Conservation (phyloP, 2,888 invertebrate species). For the Sicus ferrugineus region DNA sequence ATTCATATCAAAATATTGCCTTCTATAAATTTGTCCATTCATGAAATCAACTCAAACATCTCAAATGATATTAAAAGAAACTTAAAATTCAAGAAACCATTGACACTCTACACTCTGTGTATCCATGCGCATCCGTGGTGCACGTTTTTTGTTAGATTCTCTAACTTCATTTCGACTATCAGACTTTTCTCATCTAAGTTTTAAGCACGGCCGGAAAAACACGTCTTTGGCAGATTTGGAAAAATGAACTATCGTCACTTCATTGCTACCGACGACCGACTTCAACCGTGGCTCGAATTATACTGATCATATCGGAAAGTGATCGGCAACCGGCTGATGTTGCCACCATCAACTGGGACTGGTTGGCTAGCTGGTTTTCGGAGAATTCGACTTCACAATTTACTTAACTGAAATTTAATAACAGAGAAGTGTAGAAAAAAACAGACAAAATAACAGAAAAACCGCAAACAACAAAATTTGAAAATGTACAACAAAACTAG, state of each 20-base stretch:
- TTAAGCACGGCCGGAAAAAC: background rate
- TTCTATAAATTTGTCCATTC: too few species aligned
- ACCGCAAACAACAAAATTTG: background rate
- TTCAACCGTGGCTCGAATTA: constrained; percentile 52
- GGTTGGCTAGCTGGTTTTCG: background rate
- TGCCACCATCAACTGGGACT: background rate
- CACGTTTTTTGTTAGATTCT: constrained; percentile 54
- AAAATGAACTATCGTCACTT: constrained; percentile 15
- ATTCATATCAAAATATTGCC: too few species aligned
- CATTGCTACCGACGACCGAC: constrained; percentile 49
- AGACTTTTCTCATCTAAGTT: too few species aligned
- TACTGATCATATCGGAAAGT: constrained; percentile 46
- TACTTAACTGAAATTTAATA: constrained; percentile 27
- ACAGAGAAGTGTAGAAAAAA: constrained; percentile 27
- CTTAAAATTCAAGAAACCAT: too few species aligned
- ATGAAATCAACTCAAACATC: too few species aligned
- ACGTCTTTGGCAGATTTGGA: background rate
- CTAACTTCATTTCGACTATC: constrained; percentile 61
- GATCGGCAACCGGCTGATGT: constrained; percentile 15
- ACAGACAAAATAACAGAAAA: constrained; percentile 3
- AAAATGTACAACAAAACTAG: constrained; percentile 27
- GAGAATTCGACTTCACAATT: constrained; percentile 6
- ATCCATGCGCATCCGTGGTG: constrained; percentile 59
- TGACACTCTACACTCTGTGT: constrained; percentile 55
- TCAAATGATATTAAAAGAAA: too few species aligned